These are phyloP conservation scores for Troides aeacus DNA, from an alignment of 2,888 invertebrate genomes.

Conservation along the genomic window DNA sequence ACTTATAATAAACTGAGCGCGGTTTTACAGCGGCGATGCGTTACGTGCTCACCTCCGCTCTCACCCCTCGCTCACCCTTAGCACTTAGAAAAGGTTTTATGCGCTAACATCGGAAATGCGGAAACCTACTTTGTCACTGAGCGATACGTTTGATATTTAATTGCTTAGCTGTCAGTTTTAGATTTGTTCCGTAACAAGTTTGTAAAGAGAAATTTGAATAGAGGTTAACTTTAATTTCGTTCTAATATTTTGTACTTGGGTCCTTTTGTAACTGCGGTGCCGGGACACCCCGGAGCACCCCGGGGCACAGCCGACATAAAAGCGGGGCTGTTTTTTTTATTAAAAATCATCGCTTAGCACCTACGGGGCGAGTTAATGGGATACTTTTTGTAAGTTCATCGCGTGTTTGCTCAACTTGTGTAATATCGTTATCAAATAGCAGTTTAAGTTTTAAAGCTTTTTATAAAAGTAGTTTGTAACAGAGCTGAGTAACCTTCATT, in stretches of 20 bases:
- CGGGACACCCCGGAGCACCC: conserved; percentile 36
- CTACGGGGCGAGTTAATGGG: conserved; percentile 39
- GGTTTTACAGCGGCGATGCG: conserved; percentile 60
- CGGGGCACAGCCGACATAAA: conserved; percentile 63
- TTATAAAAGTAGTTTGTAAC: too few relatives aligned
- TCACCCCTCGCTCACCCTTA: too few relatives aligned
- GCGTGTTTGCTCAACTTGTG: conserved; percentile 1
- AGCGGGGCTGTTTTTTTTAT: conserved; percentile 65
- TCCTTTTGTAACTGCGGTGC: conserved; percentile 28
- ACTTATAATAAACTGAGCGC: conserved; percentile 75
- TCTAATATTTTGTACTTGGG: conserved; percentile 5
- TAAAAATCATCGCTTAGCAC: conserved; percentile 71
- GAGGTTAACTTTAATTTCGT: conserved; percentile 30
- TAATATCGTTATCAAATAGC: neutral
- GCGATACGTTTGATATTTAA: neutral
- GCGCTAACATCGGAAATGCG: neutral
- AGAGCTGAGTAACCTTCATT: too few relatives aligned
- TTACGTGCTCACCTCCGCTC: conserved; percentile 35
- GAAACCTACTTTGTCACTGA: neutral
- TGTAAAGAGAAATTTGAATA: neutral
- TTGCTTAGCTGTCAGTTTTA: neutral
- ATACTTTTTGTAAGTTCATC: conserved; percentile 33
- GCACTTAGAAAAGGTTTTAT: conserved; percentile 12
- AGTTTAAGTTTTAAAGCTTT: too few relatives aligned
- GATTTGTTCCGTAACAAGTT: neutral